phyloP scores from a whole-genome alignment of 2,113 vertebrate genomes.

The Hassar affinis region DNA sequence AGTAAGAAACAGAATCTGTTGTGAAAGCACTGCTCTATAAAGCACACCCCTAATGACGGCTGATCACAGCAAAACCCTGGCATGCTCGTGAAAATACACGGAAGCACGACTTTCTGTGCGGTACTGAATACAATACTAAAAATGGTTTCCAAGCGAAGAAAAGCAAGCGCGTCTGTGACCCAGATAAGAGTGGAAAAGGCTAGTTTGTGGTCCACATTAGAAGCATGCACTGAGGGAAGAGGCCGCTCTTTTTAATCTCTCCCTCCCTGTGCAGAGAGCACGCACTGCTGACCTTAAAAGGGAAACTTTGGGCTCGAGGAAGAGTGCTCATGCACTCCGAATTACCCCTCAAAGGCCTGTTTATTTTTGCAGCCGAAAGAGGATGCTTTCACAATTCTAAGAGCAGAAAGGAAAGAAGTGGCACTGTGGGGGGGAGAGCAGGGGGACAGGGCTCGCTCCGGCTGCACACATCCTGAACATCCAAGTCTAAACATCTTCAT shows the following conservation, averaged over 20 bases:
- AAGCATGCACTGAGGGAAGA: background rate
- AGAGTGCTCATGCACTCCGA: slow-evolving; percentile 37
- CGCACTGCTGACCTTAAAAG: slow-evolving; percentile 54
- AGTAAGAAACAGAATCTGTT: background rate
- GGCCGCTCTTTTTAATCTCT: slow-evolving; percentile 7
- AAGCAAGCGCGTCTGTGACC: background rate
- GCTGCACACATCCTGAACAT: slow-evolving; percentile 37
- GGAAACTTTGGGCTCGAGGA: slow-evolving; percentile 48
- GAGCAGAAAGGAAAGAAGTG: slow-evolving; percentile 38
- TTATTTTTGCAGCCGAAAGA: slow-evolving; percentile 41
- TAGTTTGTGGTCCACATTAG: slow-evolving; percentile 13
- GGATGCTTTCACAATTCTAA: slow-evolving; percentile 46
- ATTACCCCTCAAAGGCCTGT: slow-evolving; percentile 48
- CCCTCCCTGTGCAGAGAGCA: slow-evolving; percentile 15
- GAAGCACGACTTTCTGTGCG: background rate
- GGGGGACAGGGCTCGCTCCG: background rate
- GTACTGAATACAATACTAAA: background rate
- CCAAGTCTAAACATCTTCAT: slow-evolving; percentile 38
- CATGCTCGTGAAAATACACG: background rate
- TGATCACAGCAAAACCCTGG: background rate
- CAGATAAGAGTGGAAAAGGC: slow-evolving; percentile 16
- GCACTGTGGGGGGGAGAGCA: background rate
- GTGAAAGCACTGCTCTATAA: background rate
- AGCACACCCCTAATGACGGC: background rate
- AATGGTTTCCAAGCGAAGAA: background rate